Percentiles rank a stretch among this genome's conserved stretches.
phyloP scores from a whole-genome alignment of 2,888 invertebrate species.

The Junonia oenone region DNA sequence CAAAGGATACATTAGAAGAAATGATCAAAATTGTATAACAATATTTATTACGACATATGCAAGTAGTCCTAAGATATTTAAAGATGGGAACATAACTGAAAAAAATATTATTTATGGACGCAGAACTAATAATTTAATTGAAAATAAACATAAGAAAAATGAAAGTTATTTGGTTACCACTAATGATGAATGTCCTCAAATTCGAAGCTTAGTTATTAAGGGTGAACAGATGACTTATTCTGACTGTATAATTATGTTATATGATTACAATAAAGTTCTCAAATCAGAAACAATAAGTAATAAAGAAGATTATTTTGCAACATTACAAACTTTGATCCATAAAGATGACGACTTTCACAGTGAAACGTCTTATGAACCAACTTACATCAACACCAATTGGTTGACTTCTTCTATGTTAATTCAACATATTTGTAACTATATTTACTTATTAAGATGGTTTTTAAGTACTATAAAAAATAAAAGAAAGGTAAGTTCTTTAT shows the following conservation, averaged over 20 bases:
- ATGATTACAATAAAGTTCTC: slow-evolving; percentile 53
- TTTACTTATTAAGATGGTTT: slow-evolving; percentile 54
- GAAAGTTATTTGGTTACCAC: background rate
- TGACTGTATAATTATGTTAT: slow-evolving; percentile 51
- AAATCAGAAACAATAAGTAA: slow-evolving; percentile 53
- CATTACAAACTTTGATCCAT: slow-evolving; percentile 47
- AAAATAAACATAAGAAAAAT: background rate
- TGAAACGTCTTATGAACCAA: slow-evolving; percentile 23
- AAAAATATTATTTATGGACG: slow-evolving; percentile 45
- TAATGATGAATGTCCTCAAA: slow-evolving; percentile 28
- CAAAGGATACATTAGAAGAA: slow-evolving; percentile 42
- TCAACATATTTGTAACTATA: slow-evolving; percentile 57
- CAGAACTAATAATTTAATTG: slow-evolving; percentile 20
- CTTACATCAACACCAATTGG: slow-evolving; percentile 43
- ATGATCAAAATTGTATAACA: slow-evolving; percentile 35
- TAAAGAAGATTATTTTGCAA: slow-evolving; percentile 44
- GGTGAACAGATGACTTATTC: slow-evolving; percentile 36
- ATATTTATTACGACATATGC: slow-evolving; percentile 50
- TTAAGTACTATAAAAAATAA: slow-evolving; percentile 40
- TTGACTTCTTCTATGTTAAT: slow-evolving; percentile 58
- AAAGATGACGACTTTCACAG: slow-evolving; percentile 32
- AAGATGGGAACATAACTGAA: slow-evolving; percentile 25
- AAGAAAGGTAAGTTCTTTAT: slow-evolving; percentile 46
- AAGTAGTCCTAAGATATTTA: slow-evolving; percentile 28
- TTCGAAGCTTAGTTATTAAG: slow-evolving; percentile 44